Evolutionary conservation across 2,888 invertebrate species (phyloP), one percentile per base, ranked within the genome.

Genomic region (Synanthedon myopaeformis): DNA sequence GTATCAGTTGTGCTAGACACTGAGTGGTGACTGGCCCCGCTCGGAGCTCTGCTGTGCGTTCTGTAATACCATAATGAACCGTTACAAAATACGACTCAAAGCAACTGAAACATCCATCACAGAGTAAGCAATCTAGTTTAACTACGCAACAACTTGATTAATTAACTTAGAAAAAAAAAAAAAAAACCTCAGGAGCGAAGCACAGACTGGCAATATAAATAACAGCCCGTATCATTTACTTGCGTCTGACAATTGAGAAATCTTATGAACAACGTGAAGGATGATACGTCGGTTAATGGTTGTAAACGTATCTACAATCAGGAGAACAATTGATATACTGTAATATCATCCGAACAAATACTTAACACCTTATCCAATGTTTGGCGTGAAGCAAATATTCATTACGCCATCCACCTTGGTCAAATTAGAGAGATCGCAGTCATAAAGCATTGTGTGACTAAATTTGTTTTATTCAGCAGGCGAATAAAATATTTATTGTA

Each of bases 1-100:
- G 87, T 85, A 57, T 86, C 84, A 50, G 83, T 77, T 19, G 79
- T 85, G 59, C 83, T 84, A 52, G 87, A 84, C 58, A 88, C 70
- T 52, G 88, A 88, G 64, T 86, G 88, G 65, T 88, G 88, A 60
- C 88, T 88, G 56, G 87, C 87, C 45, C 85, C 88, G 59, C 88
- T 88, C 48, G 88, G 76, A 51, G 87, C 87, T 61, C 88, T 74
- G 63, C 88, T 88, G 68, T 88, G 88, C 10, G 87, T 87, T 66
- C 88, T 88, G 66, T 41, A 45, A 45, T 45, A 45, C n/a, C 14
- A 45, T 8, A 45, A 13, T n/a, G 6, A 45, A 45, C 45, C n/a
- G 14, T 45, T 35, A 35, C 5, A 35, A 35, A 35, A 10, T 35
- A 35, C 35, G 35, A 35, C 8, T 8, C 10, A 35, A 35, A 35